phyloP scores from a whole-genome alignment of 2,888 invertebrate species.

The Latrodectus elegans region DNA sequence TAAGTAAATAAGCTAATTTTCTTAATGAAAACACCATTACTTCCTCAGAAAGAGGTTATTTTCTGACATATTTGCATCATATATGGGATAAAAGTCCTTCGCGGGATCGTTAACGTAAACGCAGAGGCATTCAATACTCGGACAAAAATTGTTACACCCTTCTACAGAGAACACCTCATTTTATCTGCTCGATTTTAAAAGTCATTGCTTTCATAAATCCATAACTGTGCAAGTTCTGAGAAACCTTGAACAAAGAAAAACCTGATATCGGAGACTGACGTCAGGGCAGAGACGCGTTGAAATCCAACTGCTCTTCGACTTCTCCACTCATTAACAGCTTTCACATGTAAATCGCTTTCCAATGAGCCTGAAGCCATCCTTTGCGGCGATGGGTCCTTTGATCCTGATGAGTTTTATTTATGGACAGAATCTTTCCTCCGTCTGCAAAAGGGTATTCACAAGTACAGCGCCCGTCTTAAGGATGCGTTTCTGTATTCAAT shows the following conservation, averaged over 20 bases:
- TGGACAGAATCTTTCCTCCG: constrained; percentile 8
- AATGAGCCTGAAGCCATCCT: not conserved
- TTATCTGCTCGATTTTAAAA: too few relatives aligned
- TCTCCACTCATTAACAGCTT: constrained; percentile 41
- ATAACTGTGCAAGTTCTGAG: not conserved
- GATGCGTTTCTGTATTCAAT: constrained; percentile 28
- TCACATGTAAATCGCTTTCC: constrained; percentile 35
- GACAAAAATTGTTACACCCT: too few relatives aligned
- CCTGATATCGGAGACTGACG: not conserved
- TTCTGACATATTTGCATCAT: too few relatives aligned
- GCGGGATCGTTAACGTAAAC: too few relatives aligned
- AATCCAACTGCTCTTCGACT: not conserved
- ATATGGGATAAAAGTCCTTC: too few relatives aligned
- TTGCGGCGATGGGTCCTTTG: constrained; percentile 20
- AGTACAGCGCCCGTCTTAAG: not conserved
- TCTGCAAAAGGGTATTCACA: constrained; percentile 13
- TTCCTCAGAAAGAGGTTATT: too few relatives aligned
- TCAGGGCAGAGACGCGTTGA: too few relatives aligned
- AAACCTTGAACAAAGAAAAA: not conserved
- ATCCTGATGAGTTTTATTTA: constrained; percentile 31
- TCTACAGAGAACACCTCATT: too few relatives aligned
- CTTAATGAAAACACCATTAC: too few relatives aligned
- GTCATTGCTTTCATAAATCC: not conserved
- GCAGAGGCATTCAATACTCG: too few relatives aligned
- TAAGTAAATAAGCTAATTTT: too few relatives aligned